Percentiles rank a stretch among this genome's conserved stretches.
phyloP scores from a whole-genome alignment of 2,113 vertebrate species.

The Tragelaphus buxtoni region DNA sequence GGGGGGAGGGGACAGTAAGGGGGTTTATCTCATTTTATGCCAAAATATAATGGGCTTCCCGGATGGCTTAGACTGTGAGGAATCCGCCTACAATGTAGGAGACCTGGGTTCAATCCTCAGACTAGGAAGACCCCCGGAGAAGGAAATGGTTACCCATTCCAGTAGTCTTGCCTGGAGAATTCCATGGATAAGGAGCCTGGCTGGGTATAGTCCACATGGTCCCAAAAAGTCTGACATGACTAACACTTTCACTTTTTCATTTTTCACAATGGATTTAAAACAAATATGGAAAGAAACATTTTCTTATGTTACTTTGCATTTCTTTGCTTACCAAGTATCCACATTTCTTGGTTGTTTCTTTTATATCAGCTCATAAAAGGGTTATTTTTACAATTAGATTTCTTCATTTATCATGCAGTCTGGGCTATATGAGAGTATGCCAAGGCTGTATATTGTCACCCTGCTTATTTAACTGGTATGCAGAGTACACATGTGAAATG shows the following conservation, averaged over 20 bases:
- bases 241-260: background rate
- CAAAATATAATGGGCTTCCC: background rate
- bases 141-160: background rate
- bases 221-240: background rate
- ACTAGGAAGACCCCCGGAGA: background rate
- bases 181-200: background rate
- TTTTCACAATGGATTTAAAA: background rate
- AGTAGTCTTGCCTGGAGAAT: background rate
- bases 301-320: background rate
- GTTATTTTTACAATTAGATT: background rate
- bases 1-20: accelerated
- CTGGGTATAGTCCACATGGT: background rate
- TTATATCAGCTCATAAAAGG: background rate
- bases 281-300: background rate
- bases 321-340: background rate
- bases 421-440: background rate
- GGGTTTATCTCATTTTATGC: background rate
- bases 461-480: background rate
- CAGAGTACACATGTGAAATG: background rate
- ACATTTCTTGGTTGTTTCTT: constrained; percentile 16
- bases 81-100: background rate
- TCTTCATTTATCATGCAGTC: background rate
- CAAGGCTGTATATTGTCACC: background rate
- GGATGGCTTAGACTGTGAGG: background rate
- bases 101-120: background rate